These are phyloP conservation scores for Formicarius rufipectus DNA, from an alignment of 2,113 vertebrate species.

Conservation along the genomic window DNA sequence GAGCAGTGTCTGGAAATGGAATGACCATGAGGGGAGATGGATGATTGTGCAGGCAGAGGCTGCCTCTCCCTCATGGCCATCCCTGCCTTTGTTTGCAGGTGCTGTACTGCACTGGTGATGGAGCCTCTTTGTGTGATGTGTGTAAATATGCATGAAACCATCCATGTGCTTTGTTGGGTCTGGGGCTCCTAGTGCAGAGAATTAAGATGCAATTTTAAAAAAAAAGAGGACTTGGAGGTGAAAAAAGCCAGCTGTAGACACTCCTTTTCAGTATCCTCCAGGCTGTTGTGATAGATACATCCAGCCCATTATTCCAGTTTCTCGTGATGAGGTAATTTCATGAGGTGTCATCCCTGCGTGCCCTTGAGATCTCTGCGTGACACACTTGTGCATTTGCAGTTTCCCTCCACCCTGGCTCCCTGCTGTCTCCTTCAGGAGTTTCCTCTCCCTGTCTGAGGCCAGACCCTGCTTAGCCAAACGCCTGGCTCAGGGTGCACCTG, in stretches of 20 bases:
- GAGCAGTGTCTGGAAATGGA: background rate
- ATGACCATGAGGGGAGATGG: background rate
- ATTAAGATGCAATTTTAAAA: background rate
- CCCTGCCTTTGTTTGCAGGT: background rate
- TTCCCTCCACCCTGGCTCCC: background rate
- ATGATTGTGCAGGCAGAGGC: background rate
- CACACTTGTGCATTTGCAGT: fast-evolving
- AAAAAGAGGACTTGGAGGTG: background rate
- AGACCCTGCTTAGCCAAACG: fast-evolving
- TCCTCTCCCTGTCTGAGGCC: background rate
- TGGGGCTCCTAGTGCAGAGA: background rate
- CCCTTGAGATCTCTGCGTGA: background rate
- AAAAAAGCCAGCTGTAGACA: background rate
- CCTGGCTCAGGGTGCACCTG: fast-evolving
- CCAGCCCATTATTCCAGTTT: background rate
- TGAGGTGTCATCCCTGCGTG: background rate
- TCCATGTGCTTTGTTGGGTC: background rate
- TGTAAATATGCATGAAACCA: background rate
- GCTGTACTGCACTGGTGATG: fast-evolving
- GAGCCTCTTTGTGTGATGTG: background rate
- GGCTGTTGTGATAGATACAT: background rate
- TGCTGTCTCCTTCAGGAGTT: background rate
- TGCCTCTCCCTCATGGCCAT: fast-evolving
- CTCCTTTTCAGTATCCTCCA: background rate
- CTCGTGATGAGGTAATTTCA: background rate